phyloP scores from a whole-genome alignment of 2,888 invertebrate genomes.

The Lypha dubia region DNA sequence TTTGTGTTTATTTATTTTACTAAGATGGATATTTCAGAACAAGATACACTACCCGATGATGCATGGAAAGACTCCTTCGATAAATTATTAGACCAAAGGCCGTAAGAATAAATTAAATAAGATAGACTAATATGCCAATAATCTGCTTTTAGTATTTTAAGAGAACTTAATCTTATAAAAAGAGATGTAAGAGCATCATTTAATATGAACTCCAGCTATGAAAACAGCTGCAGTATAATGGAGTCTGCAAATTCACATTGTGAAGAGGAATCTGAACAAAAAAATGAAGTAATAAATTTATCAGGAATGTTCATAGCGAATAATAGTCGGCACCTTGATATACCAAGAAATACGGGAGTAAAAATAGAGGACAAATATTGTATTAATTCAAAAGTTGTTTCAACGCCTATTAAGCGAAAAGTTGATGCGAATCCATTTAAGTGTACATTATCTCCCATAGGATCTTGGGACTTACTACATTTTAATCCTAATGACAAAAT shows the following conservation, averaged over 20 bases:
- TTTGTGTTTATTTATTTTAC: slow-evolving; percentile 2
- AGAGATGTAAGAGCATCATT: slow-evolving; percentile 77
- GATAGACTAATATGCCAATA: background rate
- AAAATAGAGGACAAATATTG: background rate
- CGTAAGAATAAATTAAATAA: slow-evolving; percentile 74
- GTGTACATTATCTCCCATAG: slow-evolving; percentile 79
- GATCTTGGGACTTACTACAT: slow-evolving; percentile 72
- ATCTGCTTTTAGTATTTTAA: slow-evolving; percentile 74
- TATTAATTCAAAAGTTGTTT: slow-evolving; percentile 69
- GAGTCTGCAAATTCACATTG: background rate
- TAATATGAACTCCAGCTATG: slow-evolving; percentile 80
- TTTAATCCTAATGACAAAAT: slow-evolving; percentile 44
- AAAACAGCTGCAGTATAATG: slow-evolving; percentile 74
- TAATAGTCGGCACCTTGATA: background rate
- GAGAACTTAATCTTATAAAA: slow-evolving; percentile 77
- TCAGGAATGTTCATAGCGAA: background rate
- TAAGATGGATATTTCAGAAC: slow-evolving; percentile 55
- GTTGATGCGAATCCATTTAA: slow-evolving; percentile 75
- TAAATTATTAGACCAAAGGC: slow-evolving; percentile 76
- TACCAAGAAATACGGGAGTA: background rate
- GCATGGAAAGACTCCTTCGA: slow-evolving; percentile 81
- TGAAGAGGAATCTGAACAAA: background rate
- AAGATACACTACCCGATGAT: slow-evolving; percentile 77
- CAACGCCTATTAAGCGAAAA: slow-evolving; percentile 77
- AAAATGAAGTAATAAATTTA: background rate